Evolutionary conservation across 2,888 invertebrate species (phyloP).

Genomic region (Xanthia togata): DNA sequence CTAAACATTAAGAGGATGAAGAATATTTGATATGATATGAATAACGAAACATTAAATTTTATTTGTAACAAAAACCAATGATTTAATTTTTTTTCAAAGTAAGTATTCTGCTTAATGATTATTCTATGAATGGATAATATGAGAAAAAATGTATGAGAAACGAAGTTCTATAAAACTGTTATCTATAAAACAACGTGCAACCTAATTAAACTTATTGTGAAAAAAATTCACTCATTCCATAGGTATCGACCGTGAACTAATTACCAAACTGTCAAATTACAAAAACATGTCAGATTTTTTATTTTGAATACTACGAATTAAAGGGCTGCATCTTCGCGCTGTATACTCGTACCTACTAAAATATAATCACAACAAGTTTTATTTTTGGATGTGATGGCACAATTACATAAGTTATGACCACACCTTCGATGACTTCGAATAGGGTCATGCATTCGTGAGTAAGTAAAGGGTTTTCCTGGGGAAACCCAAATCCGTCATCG

Average conservation of each 20-base stretch:
- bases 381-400: not conserved
- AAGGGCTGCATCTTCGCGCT: not conserved
- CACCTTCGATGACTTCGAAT: slow-evolving; percentile 5
- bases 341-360: not conserved
- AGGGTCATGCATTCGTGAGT: slow-evolving; percentile 22
- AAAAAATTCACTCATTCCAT: not conserved
- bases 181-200: no score
- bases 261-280: not conserved
- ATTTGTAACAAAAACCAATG: no score
- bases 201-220: no score
- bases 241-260: not conserved
- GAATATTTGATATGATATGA: no score
- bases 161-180: no score
- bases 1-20: no score
- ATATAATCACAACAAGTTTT: not conserved
- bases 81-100: no score
- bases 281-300: not conserved
- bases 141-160: no score
- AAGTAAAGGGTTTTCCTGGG: slow-evolving; percentile 37
- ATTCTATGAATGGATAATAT: no score
- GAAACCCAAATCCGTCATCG: not conserved
- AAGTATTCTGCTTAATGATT: no score
- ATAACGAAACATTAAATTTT: no score
- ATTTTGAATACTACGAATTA: not conserved
- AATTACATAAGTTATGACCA: slow-evolving; percentile 27